Conservation (phyloP, 2,113 vertebrate genomes). For the Elephantulus edwardii region DNA sequence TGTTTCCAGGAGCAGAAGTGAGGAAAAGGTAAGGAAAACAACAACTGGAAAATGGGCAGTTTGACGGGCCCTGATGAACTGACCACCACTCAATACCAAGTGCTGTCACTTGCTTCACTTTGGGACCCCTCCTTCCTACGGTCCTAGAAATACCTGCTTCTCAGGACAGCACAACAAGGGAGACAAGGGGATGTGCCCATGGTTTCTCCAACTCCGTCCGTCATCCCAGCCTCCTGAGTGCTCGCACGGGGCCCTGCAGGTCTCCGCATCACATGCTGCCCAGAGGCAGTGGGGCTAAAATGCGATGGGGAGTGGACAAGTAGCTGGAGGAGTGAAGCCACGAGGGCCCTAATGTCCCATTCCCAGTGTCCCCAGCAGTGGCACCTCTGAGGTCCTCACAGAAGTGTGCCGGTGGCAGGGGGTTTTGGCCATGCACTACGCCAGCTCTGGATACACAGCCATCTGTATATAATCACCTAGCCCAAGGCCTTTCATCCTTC, state of each 20-base stretch:
- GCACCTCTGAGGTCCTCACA: not conserved
- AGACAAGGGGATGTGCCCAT: too few relatives aligned
- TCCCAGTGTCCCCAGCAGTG: not conserved
- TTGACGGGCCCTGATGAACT: rapidly evolving
- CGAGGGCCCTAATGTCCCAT: too few relatives aligned
- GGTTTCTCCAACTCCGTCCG: too few relatives aligned
- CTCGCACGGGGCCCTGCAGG: too few relatives aligned
- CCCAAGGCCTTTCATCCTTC: conserved; percentile 59
- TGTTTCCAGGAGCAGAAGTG: not conserved
- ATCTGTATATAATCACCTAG: not conserved
- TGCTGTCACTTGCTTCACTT: rapidly evolving
- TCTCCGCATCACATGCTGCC: too few relatives aligned
- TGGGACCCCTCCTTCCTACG: not conserved
- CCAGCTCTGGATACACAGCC: conserved; percentile 28
- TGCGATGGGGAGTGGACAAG: too few relatives aligned
- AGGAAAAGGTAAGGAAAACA: not conserved
- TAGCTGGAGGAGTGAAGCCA: too few relatives aligned
- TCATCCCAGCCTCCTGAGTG: too few relatives aligned
- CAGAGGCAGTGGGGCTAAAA: too few relatives aligned
- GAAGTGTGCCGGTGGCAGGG: rapidly evolving
- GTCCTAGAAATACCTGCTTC: rapidly evolving
- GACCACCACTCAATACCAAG: rapidly evolving
- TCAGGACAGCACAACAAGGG: not conserved
- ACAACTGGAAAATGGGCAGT: not conserved
- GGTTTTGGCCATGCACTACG: conserved; percentile 19